Evolutionary conservation across 2,888 invertebrate genomes (phyloP), one percentile per base, ranked within the genome.

Genomic region (Hydropsyche betteni): DNA sequence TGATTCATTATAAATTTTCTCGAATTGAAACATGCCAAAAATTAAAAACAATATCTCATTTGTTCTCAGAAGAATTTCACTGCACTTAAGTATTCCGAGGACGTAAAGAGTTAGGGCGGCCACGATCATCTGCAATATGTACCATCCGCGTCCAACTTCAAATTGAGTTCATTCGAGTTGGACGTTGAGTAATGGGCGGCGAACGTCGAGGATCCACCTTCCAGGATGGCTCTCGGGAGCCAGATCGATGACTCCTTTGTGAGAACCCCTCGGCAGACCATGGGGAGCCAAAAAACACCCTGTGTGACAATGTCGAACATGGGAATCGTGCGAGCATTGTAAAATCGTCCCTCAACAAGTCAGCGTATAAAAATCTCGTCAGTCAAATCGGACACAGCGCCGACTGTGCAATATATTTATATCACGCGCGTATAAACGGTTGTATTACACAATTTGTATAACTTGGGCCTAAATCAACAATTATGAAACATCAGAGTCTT

Each of bases 161-260:
- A 77, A 79, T 77, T 79, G 79, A 77, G 79, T 79, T 79, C 79
- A 79, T 79, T 77, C 75, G 70, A 79, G 79, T 79, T 79, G 79
- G 79, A 79, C 79, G 75, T 79, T 79, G 79, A 79, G 77, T 77
- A 79, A 79, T 79, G 79, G 77, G 74, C 73, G 77, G 79, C 64
- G 34, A 64, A 64, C 36, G 64, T 36, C 64, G 8, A 34, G 64
- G 36, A 36, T 33, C 36, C 58, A 58, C 58, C 64, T 64, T 12
- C 6, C 3, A n/a, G 36, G 34, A 24, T 24, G 64, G 36, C 44
- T 44, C 44, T 34, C 36, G 24, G 36, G 34, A 64, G 36, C 36
- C 64, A 64, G 64, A 64, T 64, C 64, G 64, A 64, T 64, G 64
- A n/a, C 36, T 34, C 64, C 64, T 36, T n/a, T 5, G 64, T 33